Evolutionary conservation across 37 sponge, comb jelly and placozoan species (phyloP).

Genomic region (Aphrocallistes beatrix): DNA sequence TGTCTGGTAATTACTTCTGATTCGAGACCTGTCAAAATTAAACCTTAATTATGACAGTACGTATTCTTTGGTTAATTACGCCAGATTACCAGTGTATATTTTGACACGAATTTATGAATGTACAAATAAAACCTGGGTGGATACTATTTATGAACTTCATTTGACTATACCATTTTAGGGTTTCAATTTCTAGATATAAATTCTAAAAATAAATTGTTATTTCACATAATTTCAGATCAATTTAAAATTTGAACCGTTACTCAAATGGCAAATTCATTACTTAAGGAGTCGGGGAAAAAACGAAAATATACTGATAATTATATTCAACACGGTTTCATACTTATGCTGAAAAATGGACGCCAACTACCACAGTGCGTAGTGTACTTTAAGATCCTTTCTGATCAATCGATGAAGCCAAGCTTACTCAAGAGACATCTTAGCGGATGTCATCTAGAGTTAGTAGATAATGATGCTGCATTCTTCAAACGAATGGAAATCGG

Average conservation of each 20-base stretch:
- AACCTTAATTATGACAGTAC: conserved; percentile 18
- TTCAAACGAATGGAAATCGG: conserved; percentile 20
- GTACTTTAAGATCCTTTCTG: conserved; percentile 13
- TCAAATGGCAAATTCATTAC: conserved; percentile 20
- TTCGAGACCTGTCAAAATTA: conserved; percentile 16
- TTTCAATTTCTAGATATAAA: neutral
- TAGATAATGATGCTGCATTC: conserved; percentile 19
- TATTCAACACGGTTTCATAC: conserved; percentile 19
- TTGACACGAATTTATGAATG: conserved; percentile 16
- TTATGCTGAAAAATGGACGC: conserved; percentile 20
- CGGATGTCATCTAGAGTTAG: conserved; percentile 17
- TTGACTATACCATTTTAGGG: conserved; percentile 16
- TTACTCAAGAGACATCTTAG: conserved; percentile 19
- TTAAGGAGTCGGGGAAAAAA: conserved; percentile 13
- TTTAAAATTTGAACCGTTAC: conserved; percentile 2
- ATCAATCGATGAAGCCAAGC: conserved; percentile 19
- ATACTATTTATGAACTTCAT: too few species aligned
- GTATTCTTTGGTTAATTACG: neutral
- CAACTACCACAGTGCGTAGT: conserved; percentile 17
- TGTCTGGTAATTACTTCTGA: conserved; percentile 20
- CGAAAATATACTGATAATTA: conserved; percentile 6
- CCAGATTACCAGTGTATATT: conserved; percentile 15
- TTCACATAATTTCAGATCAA: conserved; percentile 18
- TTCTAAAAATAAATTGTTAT: neutral
- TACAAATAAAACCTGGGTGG: too few species aligned